A percentile compares a stretch with the other conserved stretches of the same genome.
These are phyloP conservation scores for Cinclus mexicanus DNA, from an alignment of 2,113 vertebrate species.

Conservation along the genomic window DNA sequence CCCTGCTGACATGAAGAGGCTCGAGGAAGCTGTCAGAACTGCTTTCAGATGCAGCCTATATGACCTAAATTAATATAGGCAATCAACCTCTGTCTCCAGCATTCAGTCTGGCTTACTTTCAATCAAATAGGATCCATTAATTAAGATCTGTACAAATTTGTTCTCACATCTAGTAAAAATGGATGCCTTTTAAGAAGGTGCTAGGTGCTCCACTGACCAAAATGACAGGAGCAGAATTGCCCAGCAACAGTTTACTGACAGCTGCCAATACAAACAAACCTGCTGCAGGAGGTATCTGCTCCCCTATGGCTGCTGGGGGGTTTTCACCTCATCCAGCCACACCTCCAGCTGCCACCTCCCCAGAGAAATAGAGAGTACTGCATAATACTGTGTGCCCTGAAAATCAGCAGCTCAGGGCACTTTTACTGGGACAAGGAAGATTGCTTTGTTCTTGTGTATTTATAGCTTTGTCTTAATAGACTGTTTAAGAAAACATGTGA, in stretches of 20 bases:
- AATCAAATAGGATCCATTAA: neutral
- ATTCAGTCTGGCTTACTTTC: neutral
- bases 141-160: neutral
- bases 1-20: neutral
- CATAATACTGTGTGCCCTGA: neutral
- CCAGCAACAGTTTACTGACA: neutral
- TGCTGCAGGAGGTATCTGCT: neutral
- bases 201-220: neutral
- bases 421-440: neutral
- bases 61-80: neutral
- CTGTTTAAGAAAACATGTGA: neutral
- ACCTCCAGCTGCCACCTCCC: neutral
- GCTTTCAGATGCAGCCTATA: neutral
- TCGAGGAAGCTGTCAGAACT: neutral
- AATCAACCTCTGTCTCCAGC: neutral
- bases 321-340: neutral
- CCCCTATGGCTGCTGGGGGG: neutral
- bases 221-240: neutral
- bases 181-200: neutral
- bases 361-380: fast-evolving
- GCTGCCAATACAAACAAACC: neutral
- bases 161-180: neutral
- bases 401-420: neutral
- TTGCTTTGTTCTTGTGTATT: neutral
- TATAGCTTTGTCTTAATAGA: neutral